A percentile compares a stretch with the other conserved stretches of the same genome.
Evolutionary conservation across 2,797 vertebrate species (phyloP).

Genomic region (Micrastur ruficollis): DNA sequence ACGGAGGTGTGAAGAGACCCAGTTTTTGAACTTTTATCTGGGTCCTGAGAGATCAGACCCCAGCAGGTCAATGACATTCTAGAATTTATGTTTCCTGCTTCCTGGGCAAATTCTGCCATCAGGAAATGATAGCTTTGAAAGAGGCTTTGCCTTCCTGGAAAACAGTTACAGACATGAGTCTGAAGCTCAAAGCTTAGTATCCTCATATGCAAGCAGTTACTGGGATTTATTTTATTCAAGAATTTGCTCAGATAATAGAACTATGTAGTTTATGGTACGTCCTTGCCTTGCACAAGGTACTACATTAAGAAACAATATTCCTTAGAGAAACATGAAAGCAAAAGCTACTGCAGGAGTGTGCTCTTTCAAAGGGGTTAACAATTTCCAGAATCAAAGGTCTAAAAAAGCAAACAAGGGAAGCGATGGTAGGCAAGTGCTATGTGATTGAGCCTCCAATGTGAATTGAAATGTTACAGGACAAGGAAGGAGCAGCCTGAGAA

Average conservation of each 20-base stretch:
- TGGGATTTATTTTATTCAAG: not conserved
- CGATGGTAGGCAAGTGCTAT: not conserved
- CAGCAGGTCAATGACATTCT: not conserved
- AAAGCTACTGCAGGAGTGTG: not conserved
- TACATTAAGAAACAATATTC: not conserved
- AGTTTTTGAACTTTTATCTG: not conserved
- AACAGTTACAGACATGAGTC: not conserved
- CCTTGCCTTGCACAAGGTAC: not conserved
- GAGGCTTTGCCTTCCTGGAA: not conserved
- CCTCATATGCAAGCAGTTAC: not conserved
- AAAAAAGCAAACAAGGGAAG: not conserved
- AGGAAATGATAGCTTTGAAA: not conserved
- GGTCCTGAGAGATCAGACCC: not conserved
- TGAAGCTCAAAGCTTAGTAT: not conserved
- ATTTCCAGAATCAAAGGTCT: conserved; percentile 33
- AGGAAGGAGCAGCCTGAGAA: conserved; percentile 40
- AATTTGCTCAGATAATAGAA: not conserved
- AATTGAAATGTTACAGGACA: conserved; percentile 43
- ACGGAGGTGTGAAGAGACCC: not conserved
- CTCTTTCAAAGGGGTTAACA: conserved; percentile 1
- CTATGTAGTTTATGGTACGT: not conserved
- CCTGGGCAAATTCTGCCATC: not conserved
- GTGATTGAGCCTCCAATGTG: not conserved
- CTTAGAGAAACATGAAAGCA: conserved; percentile 3
- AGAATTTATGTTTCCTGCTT: not conserved